Evolutionary conservation across 2,797 vertebrate genomes (phyloP).

Genomic region (Myotis myotis): DNA sequence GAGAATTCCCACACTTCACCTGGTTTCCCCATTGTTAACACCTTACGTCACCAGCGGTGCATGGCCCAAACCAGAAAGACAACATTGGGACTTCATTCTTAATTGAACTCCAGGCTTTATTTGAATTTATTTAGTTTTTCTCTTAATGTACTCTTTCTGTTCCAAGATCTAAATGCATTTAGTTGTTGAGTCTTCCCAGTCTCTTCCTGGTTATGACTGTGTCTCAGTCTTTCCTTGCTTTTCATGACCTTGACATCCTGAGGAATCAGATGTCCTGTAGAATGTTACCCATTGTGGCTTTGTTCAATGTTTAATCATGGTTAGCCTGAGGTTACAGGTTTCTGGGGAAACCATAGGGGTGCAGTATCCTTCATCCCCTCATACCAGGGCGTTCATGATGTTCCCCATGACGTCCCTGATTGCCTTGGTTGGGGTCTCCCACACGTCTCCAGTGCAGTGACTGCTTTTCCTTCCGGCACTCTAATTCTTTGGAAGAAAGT

Average conservation of each 20-base stretch:
- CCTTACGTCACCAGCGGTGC: fast-evolving
- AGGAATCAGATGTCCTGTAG: not conserved
- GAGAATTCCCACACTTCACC: not conserved
- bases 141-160: not conserved
- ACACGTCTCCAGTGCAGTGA: not conserved
- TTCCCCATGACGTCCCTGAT: not conserved
- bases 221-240: not conserved
- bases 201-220: not conserved
- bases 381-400: fast-evolving
- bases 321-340: not conserved
- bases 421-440: not conserved
- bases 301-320: not conserved
- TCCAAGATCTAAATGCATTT: not conserved
- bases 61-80: not conserved
- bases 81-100: too few relatives aligned
- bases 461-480: too few relatives aligned
- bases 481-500: not conserved
- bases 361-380: not conserved
- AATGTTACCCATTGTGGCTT: not conserved
- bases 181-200: not conserved
- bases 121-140: not conserved
- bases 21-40: not conserved
- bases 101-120: not conserved
- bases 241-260: not conserved
- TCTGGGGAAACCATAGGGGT: not conserved